Evolutionary conservation across 1,140 invertebrate species (phyloP), one percentile per base, ranked within the genome.

Genomic region (Penaeus indicus): DNA sequence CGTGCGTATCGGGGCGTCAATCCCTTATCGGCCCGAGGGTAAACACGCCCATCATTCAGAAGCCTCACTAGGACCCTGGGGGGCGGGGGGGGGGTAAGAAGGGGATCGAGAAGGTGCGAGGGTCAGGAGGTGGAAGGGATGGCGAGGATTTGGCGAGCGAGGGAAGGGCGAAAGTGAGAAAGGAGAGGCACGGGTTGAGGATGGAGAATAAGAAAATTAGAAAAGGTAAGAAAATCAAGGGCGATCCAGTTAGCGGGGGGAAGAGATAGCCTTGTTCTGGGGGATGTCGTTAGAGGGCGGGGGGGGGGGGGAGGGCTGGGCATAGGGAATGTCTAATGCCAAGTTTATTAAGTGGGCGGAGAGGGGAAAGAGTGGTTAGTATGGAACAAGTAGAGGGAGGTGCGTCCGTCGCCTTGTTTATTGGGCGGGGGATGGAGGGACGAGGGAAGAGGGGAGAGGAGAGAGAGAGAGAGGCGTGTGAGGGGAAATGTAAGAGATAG

Each of bases 31-130:
- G 86, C 78, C 63, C 54, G 80, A 25, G 81, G 67, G 86, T 88
- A 88, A 88, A 88, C 86, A 88, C 81, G 86, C 86, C 86, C 86
- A 88, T 88, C 86, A 88, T 64, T 84, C 86, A 88, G 80, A 62
- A 67, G 62, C 63, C 69, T 19, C 78, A 67, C 82, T 79, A 86
- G 85, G 78, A 77, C 38, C 62, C 32, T 47, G 32, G 75, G 3
- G 27, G 47, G n/a, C 19, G 27, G 19, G 32, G 22, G 63, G 25
- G 61, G 32, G 62, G 38, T 19, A 47, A 42, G 27, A 47, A 62
- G 27, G 64, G 32, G 32, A 1, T 8, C 64, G 67, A 47, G 63
- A 47, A 78, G 18, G 47, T 13, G 32, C 18, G 64, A 38, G 47
- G 69, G 18, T 25, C 22, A 19, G 64, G 85, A 63, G 69, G n/a